A percentile compares a stretch with the other conserved stretches of the same genome.
phyloP scores from a whole-genome alignment of 30 jellyfish, hydroid and myxozoan species.

The Turritopsis rubra region DNA sequence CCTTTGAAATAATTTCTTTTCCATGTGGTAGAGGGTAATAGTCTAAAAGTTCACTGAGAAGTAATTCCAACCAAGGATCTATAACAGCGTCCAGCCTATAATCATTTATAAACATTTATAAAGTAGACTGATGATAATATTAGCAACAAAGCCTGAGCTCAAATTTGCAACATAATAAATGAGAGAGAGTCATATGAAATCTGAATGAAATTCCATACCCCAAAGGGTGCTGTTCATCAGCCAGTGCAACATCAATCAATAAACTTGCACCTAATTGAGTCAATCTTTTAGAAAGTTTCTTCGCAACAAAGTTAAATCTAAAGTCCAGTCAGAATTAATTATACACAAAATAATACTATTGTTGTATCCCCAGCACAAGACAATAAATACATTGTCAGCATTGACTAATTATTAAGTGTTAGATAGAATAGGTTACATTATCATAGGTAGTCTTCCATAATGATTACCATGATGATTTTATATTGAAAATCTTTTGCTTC shows the following conservation, averaged over 20 bases:
- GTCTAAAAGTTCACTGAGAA: conserved; percentile 36
- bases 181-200: too few species aligned
- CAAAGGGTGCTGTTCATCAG: conserved; percentile 94
- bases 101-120: too few species aligned
- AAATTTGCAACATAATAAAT: too few species aligned
- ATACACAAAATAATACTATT: neutral
- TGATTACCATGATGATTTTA: too few species aligned
- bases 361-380: too few species aligned
- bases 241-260: conserved; percentile 53
- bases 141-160: too few species aligned
- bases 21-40: conserved; percentile 65
- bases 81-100: conserved; percentile 68
- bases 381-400: too few species aligned
- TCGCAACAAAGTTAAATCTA: conserved; percentile 83
- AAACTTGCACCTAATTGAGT: conserved; percentile 79
- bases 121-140: too few species aligned
- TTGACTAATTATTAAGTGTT: too few species aligned
- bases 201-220: conserved; percentile 45
- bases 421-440: too few species aligned
- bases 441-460: too few species aligned
- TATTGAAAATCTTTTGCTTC: too few species aligned
- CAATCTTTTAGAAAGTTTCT: conserved; percentile 72
- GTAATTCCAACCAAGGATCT: conserved; percentile 74
- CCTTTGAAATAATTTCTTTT: conserved; percentile 40
- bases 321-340: neutral